These are phyloP conservation scores for Patagioenas fasciata DNA, from an alignment of 2,113 vertebrate genomes.

Conservation along the genomic window DNA sequence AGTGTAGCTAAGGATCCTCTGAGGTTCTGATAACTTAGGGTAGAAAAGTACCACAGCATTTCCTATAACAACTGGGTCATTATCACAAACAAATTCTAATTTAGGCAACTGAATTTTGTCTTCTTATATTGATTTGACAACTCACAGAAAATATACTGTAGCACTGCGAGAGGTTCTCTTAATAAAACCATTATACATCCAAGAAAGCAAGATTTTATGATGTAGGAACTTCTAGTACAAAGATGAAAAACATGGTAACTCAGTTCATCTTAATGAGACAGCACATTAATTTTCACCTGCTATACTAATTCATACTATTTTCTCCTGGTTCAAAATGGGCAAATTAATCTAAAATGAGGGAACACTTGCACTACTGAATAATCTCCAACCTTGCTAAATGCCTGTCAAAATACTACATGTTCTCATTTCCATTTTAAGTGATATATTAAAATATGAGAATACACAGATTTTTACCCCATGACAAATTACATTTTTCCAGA, in stretches of 20 bases:
- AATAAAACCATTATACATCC: not conserved
- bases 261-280: not conserved
- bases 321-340: not conserved
- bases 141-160: not conserved
- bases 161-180: not conserved
- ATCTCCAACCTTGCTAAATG: not conserved
- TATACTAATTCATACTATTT: not conserved
- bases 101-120: not conserved
- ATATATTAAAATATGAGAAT: not conserved
- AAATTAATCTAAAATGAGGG: not conserved
- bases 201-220: not conserved
- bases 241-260: not conserved
- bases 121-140: not conserved
- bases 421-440: constrained; percentile 20
- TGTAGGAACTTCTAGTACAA: not conserved
- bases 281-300: not conserved
- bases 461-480: not conserved
- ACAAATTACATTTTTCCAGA: constrained; percentile 6
- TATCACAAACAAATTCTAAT: not conserved
- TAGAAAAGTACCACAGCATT: not conserved
- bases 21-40: not conserved
- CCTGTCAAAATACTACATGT: not conserved
- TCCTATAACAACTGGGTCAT: not conserved
- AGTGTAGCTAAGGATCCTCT: not conserved
- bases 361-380: not conserved